A percentile compares a stretch with the other conserved stretches of the same genome.
phyloP scores from a whole-genome alignment of 2,888 invertebrate species.

The Eulithis testata region DNA sequence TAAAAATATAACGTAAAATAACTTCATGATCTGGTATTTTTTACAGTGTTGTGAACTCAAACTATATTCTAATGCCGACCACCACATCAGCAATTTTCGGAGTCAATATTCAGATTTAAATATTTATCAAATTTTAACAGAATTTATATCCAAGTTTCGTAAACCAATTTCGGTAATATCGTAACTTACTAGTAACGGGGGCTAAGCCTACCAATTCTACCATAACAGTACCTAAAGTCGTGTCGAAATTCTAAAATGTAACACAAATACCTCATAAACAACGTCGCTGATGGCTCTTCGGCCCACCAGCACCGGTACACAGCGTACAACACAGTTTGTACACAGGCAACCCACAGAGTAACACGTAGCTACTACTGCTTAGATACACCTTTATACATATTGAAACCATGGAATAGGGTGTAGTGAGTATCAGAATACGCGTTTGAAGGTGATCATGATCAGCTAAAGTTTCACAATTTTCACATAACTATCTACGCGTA shows the following conservation, averaged over 20 bases:
- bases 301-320: constrained; percentile 26
- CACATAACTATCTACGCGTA: constrained; percentile 18
- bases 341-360: constrained; percentile 5
- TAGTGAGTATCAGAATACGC: constrained; percentile 6
- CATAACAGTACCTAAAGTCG: constrained; percentile 36
- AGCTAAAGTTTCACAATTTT: constrained; percentile 24
- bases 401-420: neutral
- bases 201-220: constrained; percentile 21
- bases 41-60: neutral
- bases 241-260: constrained; percentile 37
- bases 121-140: constrained; percentile 26
- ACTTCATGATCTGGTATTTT: no score
- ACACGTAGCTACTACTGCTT: neutral
- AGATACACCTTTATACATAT: constrained; percentile 7
- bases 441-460: constrained; percentile 17
- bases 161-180: constrained; percentile 30
- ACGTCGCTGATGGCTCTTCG: constrained; percentile 23
- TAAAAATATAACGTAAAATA: no score
- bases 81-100: constrained; percentile 16
- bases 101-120: constrained; percentile 25
- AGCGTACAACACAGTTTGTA: constrained; percentile 3
- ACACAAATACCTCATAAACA: constrained; percentile 40
- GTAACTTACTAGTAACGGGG: constrained; percentile 32
- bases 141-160: constrained; percentile 24
- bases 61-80: constrained; percentile 7